Base-by-base conservation (phyloP, 92 coral and sea anemone species). In the Epizoanthus ramosus region DNA sequence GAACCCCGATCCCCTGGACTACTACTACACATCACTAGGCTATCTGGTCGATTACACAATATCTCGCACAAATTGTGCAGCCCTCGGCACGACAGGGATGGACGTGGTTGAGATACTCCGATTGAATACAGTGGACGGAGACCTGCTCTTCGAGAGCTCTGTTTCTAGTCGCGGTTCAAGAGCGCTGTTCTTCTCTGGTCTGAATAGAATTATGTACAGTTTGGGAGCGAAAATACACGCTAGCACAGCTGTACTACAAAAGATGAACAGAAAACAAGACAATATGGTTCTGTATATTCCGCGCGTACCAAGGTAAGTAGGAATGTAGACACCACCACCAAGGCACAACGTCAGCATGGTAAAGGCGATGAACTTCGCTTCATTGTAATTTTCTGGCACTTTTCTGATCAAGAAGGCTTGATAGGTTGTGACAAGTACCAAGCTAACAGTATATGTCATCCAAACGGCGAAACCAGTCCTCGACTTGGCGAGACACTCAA, bases 321-420 rank as follows among this genome's bases (percentile, higher is more conserved):
- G 95, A 1, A 92, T 83, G 47, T 85, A 92, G 33, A 90, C 96
- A 8, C 75, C 87, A 24, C 86, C 91, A 2, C 84, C 80, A 17
- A 94, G 74, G 41, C 96, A 94, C 3, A 90, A 67, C 8, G 94
- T 92, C 47, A 94, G 87, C 98, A 94, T 94, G 80, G 94, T 88
- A 81, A 94, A 92, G 53, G 96, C 90, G 80, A 94, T 94, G 84
- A 92, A 94, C 73, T 91, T 89, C 17, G 94, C 96, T 79, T 94
- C 96, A 91, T 94, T 94, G 86, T 92, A 92, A 83, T 94, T 94
- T 77, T 90, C 98, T 17, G 98, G 96, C 21, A 94, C 95, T 63
- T 94, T 94, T 24, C 98, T 90, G 59, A 94, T 93, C 19, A 90
- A 77, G 74, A 92, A 92, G n/a, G 98, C 98, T 75, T 94, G 96